Percentiles rank a stretch among this genome's conserved stretches.
phyloP scores from a whole-genome alignment of 64 coral and sea anemone species.

The Astreopora myriophthalma region DNA sequence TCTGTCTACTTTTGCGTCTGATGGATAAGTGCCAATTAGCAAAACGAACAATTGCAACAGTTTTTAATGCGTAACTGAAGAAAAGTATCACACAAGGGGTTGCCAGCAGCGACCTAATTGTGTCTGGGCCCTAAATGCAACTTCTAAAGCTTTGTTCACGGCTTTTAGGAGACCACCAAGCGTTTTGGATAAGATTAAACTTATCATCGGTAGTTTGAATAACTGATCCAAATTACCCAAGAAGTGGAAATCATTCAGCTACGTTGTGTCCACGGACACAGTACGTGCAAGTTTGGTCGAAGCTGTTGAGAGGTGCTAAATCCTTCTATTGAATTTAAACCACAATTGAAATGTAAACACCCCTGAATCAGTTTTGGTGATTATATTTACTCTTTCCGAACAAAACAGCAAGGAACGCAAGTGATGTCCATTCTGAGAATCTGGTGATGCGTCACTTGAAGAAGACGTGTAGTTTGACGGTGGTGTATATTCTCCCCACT shows the following conservation, averaged over 20 bases:
- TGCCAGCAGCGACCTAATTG: neutral
- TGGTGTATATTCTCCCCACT: neutral
- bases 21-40: neutral
- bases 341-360: neutral
- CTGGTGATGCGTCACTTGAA: neutral
- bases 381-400: neutral
- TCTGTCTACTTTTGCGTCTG: neutral
- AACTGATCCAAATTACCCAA: neutral
- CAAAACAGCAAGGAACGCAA: neutral
- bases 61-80: neutral
- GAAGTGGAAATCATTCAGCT: neutral
- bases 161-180: neutral
- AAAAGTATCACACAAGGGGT: neutral
- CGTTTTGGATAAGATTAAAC: no score
- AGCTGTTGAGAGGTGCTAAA: neutral
- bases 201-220: neutral
- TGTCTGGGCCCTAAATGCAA: neutral
- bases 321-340: neutral
- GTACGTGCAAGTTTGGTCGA: neutral
- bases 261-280: neutral
- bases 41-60: conserved; percentile 1
- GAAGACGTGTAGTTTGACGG: neutral
- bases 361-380: neutral
- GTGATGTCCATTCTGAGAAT: neutral
- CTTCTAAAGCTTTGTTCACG: neutral